Conservation (phyloP, 1,140 invertebrate species). For the Hypsibius dujardini region DNA sequence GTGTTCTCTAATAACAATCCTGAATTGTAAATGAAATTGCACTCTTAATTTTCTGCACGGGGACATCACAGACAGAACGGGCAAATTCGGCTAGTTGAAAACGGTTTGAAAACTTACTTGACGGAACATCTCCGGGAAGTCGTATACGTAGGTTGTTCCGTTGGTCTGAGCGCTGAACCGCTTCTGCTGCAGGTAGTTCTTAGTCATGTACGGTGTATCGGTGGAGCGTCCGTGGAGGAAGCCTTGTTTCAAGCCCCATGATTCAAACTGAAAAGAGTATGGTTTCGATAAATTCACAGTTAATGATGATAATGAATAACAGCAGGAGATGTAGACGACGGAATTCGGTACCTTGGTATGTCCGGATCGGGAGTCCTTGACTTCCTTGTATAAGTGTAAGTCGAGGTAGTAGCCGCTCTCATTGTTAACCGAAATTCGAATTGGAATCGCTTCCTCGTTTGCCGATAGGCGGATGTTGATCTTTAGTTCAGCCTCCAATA, state of each 20-base stretch:
- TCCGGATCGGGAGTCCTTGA: constrained; percentile 62
- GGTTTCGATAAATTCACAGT: background rate
- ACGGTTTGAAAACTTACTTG: too few species aligned
- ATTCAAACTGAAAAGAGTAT: constrained; percentile 45
- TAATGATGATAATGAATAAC: too few species aligned
- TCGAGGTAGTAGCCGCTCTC: constrained; percentile 91
- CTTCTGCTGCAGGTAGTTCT: constrained; percentile 92
- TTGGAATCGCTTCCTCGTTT: constrained; percentile 62
- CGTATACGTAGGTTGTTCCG: constrained; percentile 95
- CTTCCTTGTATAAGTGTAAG: constrained; percentile 78
- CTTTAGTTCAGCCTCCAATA: too few species aligned
- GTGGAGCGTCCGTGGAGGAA: constrained; percentile 80
- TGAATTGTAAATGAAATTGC: too few species aligned
- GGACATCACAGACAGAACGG: too few species aligned
- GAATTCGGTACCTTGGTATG: background rate
- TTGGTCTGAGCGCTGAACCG: constrained; percentile 85
- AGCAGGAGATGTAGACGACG: too few species aligned
- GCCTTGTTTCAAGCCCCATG: constrained; percentile 60
- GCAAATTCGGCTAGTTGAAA: too few species aligned
- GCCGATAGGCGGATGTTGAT: constrained; percentile 39
- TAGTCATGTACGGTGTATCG: constrained; percentile 85
- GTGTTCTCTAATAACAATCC: too few species aligned
- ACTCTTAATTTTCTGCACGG: too few species aligned
- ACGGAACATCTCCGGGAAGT: constrained; percentile 87
- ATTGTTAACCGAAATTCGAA: constrained; percentile 77